A percentile compares a stretch with the other conserved stretches of the same genome.
phyloP scores from a whole-genome alignment of 2,113 vertebrate genomes.

The Nesoenas mayeri region DNA sequence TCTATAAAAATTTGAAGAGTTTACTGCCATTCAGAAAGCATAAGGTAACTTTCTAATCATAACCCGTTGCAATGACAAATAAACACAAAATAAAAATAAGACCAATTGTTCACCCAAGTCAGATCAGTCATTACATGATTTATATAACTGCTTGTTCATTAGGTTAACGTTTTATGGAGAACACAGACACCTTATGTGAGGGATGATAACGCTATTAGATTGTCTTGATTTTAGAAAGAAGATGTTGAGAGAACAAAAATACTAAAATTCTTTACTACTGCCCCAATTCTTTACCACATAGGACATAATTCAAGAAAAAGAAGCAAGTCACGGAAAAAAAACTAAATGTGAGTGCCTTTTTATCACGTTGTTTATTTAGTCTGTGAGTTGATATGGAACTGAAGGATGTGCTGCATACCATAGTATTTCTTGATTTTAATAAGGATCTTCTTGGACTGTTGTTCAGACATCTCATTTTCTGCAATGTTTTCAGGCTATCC shows the following conservation, averaged over 20 bases:
- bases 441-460: neutral
- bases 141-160: neutral
- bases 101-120: neutral
- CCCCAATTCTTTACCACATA: neutral
- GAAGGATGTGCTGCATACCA: neutral
- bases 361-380: neutral
- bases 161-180: neutral
- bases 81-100: neutral
- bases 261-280: neutral
- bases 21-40: neutral
- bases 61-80: neutral
- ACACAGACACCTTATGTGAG: neutral
- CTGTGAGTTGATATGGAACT: neutral
- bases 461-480: neutral
- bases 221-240: neutral
- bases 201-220: neutral
- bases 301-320: neutral
- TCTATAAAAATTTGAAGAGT: neutral
- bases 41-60: neutral
- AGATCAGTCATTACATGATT: too few species aligned
- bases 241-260: neutral
- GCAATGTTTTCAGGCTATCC: neutral
- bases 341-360: neutral
- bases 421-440: neutral
- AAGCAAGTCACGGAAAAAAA: rapidly evolving